Evolutionary conservation across 2,888 invertebrate genomes (phyloP).

Genomic region (Mythimna lalbum): DNA sequence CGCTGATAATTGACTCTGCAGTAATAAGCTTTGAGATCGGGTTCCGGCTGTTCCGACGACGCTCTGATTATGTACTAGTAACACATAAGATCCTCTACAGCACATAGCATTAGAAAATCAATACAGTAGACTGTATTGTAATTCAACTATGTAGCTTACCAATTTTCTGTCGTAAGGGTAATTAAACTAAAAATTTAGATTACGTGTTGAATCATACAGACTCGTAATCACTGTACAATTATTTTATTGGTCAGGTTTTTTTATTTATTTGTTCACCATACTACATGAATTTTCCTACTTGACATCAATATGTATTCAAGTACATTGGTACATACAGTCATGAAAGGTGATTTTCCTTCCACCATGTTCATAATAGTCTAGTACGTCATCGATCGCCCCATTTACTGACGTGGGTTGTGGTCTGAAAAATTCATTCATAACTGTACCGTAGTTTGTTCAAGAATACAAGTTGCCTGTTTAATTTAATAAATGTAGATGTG

Average conservation of each 20-base stretch:
- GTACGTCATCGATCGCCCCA: conserved; percentile 24
- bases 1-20: conserved; percentile 47
- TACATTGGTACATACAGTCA: neutral
- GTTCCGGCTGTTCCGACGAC: conserved; percentile 40
- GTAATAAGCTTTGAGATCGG: conserved; percentile 49
- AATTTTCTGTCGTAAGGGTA: conserved; percentile 6
- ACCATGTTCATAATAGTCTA: conserved; percentile 7
- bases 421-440: conserved; percentile 1
- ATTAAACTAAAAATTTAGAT: conserved; percentile 2
- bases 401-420: conserved; percentile 3
- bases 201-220: conserved; percentile 18
- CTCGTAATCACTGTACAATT: conserved; percentile 16
- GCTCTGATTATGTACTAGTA: conserved; percentile 32
- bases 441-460: neutral
- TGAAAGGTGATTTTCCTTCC: conserved; percentile 17
- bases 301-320: conserved; percentile 6
- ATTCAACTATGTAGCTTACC: conserved; percentile 16
- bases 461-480: neutral
- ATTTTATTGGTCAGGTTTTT: conserved; percentile 7
- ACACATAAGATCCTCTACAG: conserved; percentile 18
- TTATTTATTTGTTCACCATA: conserved; percentile 25
- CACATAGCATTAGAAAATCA: conserved; percentile 27
- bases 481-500: conserved; percentile 11
- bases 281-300: conserved; percentile 35
- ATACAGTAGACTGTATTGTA: conserved; percentile 16